These are phyloP conservation scores for Hemistola chrysoprasaria DNA, from an alignment of 2,888 invertebrate genomes.

Conservation along the genomic window DNA sequence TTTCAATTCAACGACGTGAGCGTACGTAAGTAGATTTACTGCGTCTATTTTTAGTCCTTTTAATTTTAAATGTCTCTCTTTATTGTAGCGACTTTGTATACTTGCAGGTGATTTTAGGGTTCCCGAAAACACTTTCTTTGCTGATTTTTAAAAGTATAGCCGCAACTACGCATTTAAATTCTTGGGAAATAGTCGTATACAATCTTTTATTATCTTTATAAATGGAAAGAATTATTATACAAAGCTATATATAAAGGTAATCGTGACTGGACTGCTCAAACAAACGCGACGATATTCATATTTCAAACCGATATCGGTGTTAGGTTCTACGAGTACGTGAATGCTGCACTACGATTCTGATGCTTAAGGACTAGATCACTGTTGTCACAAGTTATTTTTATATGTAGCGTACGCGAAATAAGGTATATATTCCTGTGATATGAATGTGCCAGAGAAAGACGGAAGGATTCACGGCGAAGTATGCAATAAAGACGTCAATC, in stretches of 20 bases:
- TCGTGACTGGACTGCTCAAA: slow-evolving; percentile 53
- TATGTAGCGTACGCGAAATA: slow-evolving; percentile 5
- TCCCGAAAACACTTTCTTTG: too few relatives aligned
- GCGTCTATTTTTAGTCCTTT: too few relatives aligned
- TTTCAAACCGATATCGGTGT: slow-evolving; percentile 51
- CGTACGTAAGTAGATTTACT: slow-evolving; percentile 36
- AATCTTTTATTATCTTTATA: too few relatives aligned
- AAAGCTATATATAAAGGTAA: slow-evolving; percentile 33
- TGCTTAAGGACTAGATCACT: slow-evolving; percentile 22
- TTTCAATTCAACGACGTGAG: slow-evolving; percentile 40
- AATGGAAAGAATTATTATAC: too few relatives aligned
- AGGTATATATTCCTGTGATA: slow-evolving; percentile 4
- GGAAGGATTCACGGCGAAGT: slow-evolving; percentile 44
- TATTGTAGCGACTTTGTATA: too few relatives aligned
- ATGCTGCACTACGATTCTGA: slow-evolving; percentile 35
- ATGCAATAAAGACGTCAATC: slow-evolving; percentile 66
- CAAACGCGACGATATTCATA: slow-evolving; percentile 57
- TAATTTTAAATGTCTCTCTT: too few relatives aligned
- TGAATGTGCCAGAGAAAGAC: slow-evolving; percentile 31
- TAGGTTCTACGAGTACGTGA: slow-evolving; percentile 46
- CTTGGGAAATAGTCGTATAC: too few relatives aligned
- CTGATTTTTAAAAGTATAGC: too few relatives aligned
- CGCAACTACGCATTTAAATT: too few relatives aligned
- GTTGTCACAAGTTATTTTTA: slow-evolving; percentile 6
- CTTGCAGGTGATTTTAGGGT: too few relatives aligned